phyloP scores from a whole-genome alignment of 2,113 vertebrate species.

The Australoheros scitulus region DNA sequence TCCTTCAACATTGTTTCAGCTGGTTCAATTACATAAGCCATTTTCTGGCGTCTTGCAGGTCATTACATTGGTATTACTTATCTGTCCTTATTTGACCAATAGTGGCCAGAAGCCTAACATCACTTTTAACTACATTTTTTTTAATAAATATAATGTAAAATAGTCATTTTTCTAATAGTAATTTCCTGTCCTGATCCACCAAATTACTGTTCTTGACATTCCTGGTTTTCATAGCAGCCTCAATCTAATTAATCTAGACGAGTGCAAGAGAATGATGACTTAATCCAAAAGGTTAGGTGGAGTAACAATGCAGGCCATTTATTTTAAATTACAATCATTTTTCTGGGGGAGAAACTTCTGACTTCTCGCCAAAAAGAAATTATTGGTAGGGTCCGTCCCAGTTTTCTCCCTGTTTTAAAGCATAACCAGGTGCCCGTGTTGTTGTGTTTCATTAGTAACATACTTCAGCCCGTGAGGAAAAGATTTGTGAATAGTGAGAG shows the following conservation, averaged over 20 bases:
- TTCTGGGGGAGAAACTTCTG: not conserved
- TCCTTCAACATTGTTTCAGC: not conserved
- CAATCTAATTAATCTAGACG: slow-evolving; percentile 1
- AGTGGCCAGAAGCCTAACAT: rapidly evolving
- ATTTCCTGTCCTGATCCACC: not conserved
- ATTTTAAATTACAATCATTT: slow-evolving; percentile 8
- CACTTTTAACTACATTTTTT: rapidly evolving
- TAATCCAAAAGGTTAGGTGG: slow-evolving; percentile 5
- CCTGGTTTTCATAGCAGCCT: not conserved
- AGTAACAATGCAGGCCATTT: not conserved
- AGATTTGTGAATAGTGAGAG: not conserved
- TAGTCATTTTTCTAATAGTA: not conserved
- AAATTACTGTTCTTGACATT: not conserved
- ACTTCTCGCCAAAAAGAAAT: not conserved
- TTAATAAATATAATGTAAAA: not conserved
- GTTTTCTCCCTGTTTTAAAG: slow-evolving; percentile 2
- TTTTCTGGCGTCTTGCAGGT: not conserved
- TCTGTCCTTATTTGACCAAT: not conserved
- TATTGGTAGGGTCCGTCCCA: not conserved
- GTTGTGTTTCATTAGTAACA: not conserved
- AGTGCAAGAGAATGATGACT: not conserved
- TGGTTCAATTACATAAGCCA: not conserved
- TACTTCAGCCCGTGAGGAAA: not conserved
- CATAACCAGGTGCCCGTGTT: not conserved
- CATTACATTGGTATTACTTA: not conserved